A percentile compares a stretch with the other conserved stretches of the same genome.
phyloP scores from a whole-genome alignment of 2,113 vertebrate species.

The Fukomys damarensis region DNA sequence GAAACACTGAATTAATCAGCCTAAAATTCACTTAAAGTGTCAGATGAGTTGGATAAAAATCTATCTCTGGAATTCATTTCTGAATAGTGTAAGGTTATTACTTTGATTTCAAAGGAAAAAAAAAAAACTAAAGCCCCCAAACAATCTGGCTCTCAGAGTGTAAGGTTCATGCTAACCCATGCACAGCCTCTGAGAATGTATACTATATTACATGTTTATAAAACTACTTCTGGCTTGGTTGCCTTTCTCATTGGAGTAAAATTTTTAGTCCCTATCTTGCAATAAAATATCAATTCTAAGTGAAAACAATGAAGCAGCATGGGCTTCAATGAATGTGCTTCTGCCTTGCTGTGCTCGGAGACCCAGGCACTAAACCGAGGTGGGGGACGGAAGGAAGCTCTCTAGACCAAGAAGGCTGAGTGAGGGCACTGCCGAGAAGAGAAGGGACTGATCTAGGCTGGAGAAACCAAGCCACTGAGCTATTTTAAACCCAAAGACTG shows the following conservation, averaged over 20 bases:
- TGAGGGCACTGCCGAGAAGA: not conserved
- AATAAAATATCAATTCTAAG: not conserved
- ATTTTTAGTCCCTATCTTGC: not conserved
- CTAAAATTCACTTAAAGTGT: constrained; percentile 77
- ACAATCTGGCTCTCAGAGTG: not conserved
- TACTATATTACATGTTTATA: not conserved
- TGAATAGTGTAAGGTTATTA: not conserved
- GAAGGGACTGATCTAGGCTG: not conserved
- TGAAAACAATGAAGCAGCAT: not conserved
- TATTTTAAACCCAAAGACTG: not conserved
- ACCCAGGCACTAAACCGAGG: not conserved
- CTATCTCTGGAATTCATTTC: constrained; percentile 33
- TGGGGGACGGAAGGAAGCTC: not conserved
- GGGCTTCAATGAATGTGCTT: not conserved
- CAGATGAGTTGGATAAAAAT: constrained; percentile 73
- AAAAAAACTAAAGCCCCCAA: not conserved
- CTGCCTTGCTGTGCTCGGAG: not conserved
- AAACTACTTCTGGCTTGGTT: not conserved
- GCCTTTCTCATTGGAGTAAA: not conserved
- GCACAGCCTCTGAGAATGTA: not conserved
- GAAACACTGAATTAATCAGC: constrained; percentile 67
- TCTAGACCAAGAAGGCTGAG: not conserved
- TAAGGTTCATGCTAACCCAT: not conserved
- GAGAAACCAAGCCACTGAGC: not conserved
- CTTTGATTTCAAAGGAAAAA: constrained; percentile 23